A percentile compares a stretch with the other conserved stretches of the same genome.
phyloP scores from a whole-genome alignment of 2,888 invertebrate genomes.

The Diarsia rubi region DNA sequence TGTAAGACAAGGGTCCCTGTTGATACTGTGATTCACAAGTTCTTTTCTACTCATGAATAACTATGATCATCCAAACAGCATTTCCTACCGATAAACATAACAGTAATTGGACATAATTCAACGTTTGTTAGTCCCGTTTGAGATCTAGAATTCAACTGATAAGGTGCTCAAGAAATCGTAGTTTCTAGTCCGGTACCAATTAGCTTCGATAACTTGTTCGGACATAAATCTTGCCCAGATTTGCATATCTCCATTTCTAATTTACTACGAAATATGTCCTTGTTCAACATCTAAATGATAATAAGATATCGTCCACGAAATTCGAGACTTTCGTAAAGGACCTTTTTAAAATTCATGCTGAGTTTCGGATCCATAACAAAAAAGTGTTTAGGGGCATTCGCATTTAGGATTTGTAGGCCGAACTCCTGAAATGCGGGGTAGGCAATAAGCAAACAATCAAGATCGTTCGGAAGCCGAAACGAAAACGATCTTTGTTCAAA shows the following conservation, averaged over 20 bases:
- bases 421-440: conserved; percentile 18
- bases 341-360: conserved; percentile 42
- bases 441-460: conserved; percentile 39
- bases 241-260: conserved; percentile 28
- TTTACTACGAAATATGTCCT: neutral
- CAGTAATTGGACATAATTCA: conserved; percentile 14
- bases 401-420: conserved; percentile 36
- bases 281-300: neutral
- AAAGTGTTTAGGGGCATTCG: conserved; percentile 27
- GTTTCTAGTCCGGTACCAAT: conserved; percentile 21
- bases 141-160: conserved; percentile 29
- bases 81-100: conserved; percentile 5
- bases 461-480: neutral
- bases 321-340: neutral
- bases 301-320: neutral
- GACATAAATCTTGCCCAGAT: conserved; percentile 26
- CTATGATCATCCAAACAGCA: conserved; percentile 6
- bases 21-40: conserved; percentile 42
- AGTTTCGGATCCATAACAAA: conserved; percentile 43
- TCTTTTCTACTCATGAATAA: conserved; percentile 16
- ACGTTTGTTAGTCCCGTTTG: conserved; percentile 29
- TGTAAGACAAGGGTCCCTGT: conserved; percentile 37
- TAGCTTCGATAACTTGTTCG: conserved; percentile 19
- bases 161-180: conserved; percentile 24
- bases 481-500: conserved; percentile 23